Base-by-base conservation (phyloP, 2,888 invertebrate species). In the Arge pagana region DNA sequence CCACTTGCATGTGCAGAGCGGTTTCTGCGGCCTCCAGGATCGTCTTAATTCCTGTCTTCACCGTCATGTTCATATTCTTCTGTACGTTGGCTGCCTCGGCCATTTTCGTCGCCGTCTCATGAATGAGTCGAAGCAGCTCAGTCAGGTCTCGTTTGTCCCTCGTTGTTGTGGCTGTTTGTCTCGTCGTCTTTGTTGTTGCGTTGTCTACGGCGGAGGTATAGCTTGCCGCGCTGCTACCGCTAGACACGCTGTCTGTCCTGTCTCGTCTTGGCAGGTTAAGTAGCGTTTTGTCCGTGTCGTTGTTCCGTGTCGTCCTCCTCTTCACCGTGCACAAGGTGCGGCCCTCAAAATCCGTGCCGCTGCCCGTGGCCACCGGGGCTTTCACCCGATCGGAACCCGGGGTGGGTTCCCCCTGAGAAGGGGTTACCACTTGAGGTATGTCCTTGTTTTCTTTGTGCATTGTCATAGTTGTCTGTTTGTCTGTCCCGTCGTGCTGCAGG, bases 61-160 rank as follows among this genome's bases (percentile, higher is more conserved):
- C 49, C 5, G 48, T 37, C 43, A 40, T 53, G 28, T 56, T 56
- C 42, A 48, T 50, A 28, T 56, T 56, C 15, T 56, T 56, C 31
- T 53, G 55, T 11, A 48, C 13, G 4, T 16, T 11, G 4, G 48
- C 48, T 40, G 54, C 49, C 28, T 35, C 24, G 7, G 49, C 50
- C 54, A 56, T 54, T 40, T 51, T 52, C n/a, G 39, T 52, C 30
- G 50, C 48, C 10, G 48, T 52, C 35, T 11, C 33, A 5, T 43
- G 43, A 18, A 56, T 56, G 21, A 51, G 19, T 35, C n/a, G 8
- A 2, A 52, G 45, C 18, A 52, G 23, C 23, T 54, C 50, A 8
- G 15, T 55, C 13, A 53, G 16, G 24, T 39, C 8, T n/a, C n/a
- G n/a, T n/a, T n/a, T n/a, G n/a, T n/a, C n/a, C n/a, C n/a, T n/a